A percentile compares a stretch with the other conserved stretches of the same genome.
phyloP scores from a whole-genome alignment of 2,113 vertebrate genomes.

The Brachyhypopomus occidentalis region DNA sequence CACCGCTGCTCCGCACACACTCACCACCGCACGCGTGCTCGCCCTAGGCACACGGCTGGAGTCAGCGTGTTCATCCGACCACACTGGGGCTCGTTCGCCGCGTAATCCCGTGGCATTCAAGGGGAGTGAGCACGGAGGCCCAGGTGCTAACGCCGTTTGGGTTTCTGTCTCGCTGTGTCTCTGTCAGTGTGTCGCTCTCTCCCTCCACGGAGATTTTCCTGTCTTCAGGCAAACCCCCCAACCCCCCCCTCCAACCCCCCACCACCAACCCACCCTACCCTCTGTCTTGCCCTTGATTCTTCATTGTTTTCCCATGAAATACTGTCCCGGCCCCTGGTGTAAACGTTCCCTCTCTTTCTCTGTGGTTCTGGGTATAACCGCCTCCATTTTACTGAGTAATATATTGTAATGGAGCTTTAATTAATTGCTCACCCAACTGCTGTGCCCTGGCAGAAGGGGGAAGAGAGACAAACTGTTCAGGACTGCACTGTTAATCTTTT shows the following conservation, averaged over 20 bases:
- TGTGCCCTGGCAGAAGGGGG: conserved; percentile 38
- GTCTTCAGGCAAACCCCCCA: conserved; percentile 14
- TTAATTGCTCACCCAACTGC: conserved; percentile 56
- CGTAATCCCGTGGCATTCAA: neutral
- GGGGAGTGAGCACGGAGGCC: neutral
- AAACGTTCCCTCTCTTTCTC: conserved; percentile 60
- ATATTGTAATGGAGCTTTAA: conserved; percentile 59
- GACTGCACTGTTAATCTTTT: neutral
- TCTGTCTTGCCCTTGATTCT: conserved; percentile 9
- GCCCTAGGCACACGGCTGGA: neutral
- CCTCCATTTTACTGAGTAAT: conserved; percentile 51
- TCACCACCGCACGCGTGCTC: conserved; percentile 23
- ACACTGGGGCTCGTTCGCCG: neutral
- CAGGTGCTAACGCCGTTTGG: neutral
- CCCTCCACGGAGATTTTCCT: conserved; percentile 11
- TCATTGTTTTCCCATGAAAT: conserved; percentile 50
- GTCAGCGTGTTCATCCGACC: neutral
- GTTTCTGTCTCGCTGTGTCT: neutral
- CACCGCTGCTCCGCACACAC: conserved; percentile 1
- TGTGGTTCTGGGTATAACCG: conserved; percentile 56
- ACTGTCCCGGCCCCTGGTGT: conserved; percentile 49
- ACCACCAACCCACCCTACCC: neutral
- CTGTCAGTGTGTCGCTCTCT: neutral
- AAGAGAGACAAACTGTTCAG: conserved; percentile 31
- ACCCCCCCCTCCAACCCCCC: conserved; percentile 17